A percentile compares a stretch with the other conserved stretches of the same genome.
These are phyloP conservation scores for Eurystomus gularis DNA, from an alignment of 2,113 vertebrate species.

Conservation along the genomic window DNA sequence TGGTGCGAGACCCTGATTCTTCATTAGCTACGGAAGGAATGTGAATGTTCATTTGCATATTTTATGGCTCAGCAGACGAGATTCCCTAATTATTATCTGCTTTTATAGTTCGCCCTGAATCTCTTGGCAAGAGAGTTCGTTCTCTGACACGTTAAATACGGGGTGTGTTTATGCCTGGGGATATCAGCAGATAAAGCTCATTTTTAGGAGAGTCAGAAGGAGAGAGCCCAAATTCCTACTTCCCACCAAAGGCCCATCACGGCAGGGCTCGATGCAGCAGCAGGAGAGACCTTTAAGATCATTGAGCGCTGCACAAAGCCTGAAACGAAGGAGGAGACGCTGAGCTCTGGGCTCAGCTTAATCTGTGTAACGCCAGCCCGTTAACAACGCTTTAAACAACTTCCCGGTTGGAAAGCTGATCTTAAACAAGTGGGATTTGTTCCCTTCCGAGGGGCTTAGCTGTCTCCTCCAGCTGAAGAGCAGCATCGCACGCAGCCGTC, in stretches of 20 bases:
- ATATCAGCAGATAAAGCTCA: neutral
- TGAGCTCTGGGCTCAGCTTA: neutral
- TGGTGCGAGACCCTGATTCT: neutral
- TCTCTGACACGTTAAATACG: neutral
- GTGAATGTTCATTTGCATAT: neutral
- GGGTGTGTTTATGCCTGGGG: neutral
- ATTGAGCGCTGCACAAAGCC: neutral
- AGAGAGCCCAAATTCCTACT: neutral
- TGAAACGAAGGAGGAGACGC: neutral
- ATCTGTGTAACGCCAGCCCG: neutral
- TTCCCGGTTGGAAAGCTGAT: neutral
- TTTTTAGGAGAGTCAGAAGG: neutral
- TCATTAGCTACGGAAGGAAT: neutral
- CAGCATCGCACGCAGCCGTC: fast-evolving
- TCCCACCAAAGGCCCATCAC: neutral
- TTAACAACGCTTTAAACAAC: neutral
- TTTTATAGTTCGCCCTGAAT: neutral
- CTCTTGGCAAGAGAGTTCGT: neutral
- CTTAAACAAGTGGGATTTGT: neutral
- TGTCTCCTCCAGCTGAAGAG: neutral
- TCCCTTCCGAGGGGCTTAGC: neutral
- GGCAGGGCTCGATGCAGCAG: neutral
- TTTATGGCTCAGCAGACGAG: neutral
- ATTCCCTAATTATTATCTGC: neutral
- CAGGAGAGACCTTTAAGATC: too few species aligned